Conservation (phyloP, 2,888 invertebrate genomes). For the Machimus atricapillus region DNA sequence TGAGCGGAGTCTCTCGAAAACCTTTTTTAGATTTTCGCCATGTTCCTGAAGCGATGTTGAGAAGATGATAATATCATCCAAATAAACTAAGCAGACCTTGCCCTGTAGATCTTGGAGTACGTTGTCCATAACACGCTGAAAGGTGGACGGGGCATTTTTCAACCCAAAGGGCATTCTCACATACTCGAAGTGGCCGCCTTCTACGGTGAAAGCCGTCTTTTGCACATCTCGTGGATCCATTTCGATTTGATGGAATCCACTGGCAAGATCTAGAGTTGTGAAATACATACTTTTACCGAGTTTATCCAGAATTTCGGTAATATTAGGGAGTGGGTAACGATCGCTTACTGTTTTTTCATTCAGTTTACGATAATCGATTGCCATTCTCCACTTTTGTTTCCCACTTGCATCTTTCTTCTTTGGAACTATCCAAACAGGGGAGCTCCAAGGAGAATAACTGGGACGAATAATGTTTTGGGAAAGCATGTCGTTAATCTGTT, state of each 20-base stretch:
- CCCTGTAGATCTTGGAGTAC: slow-evolving; percentile 42
- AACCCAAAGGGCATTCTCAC: slow-evolving; percentile 15
- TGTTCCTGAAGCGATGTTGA: not conserved
- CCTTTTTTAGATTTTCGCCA: not conserved
- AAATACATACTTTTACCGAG: slow-evolving; percentile 56
- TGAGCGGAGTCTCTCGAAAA: not conserved
- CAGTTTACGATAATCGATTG: slow-evolving; percentile 55
- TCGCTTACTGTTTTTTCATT: slow-evolving; percentile 57
- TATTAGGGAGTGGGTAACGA: too few relatives aligned
- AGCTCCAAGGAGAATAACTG: slow-evolving; percentile 26
- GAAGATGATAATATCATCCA: not conserved
- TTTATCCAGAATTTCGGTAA: slow-evolving; percentile 56
- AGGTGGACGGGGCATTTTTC: slow-evolving; percentile 13
- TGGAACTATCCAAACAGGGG: slow-evolving; percentile 22
- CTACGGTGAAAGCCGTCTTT: slow-evolving; percentile 43
- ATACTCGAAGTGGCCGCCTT: slow-evolving; percentile 41
- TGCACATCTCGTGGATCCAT: slow-evolving; percentile 44
- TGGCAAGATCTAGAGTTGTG: slow-evolving; percentile 51
- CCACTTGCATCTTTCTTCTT: not conserved
- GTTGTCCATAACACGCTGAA: too few relatives aligned
- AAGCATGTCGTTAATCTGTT: slow-evolving; percentile 10
- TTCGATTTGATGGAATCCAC: too few relatives aligned
- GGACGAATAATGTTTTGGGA: slow-evolving; percentile 1
- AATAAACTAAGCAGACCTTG: too few relatives aligned
- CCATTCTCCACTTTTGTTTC: slow-evolving; percentile 53